These are phyloP conservation scores for Natator depressus DNA, from an alignment of 2,113 vertebrate species.

Conservation along the genomic window DNA sequence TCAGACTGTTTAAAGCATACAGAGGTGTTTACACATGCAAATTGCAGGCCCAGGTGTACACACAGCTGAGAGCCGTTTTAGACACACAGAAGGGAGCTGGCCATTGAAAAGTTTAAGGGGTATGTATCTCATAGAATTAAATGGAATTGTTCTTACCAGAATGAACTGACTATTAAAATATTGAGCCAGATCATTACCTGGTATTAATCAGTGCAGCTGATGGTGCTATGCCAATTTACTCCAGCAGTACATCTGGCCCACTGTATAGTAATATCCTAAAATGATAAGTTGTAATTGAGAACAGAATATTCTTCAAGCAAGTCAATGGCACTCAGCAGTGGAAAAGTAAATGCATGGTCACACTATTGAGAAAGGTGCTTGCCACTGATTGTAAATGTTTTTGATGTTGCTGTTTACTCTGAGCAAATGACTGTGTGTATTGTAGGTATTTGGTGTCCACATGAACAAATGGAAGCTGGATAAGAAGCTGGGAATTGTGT, in stretches of 20 bases:
- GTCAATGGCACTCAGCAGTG: not conserved
- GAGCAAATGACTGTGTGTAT: conserved; percentile 12
- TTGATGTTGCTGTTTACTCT: conserved; percentile 32
- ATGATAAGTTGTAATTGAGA: not conserved
- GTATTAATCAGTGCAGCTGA: not conserved
- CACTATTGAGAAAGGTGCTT: not conserved
- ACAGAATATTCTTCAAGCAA: not conserved
- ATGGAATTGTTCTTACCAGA: not conserved
- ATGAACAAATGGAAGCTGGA: conserved; percentile 97
- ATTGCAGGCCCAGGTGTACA: not conserved
- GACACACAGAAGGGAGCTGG: not conserved
- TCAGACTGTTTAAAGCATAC: not conserved
- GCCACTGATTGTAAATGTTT: not conserved
- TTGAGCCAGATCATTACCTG: not conserved
- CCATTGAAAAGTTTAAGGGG: not conserved
- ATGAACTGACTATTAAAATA: not conserved
- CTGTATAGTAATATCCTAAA: not conserved
- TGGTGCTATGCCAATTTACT: not conserved
- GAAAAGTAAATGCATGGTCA: not conserved
- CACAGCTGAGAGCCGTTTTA: not conserved
- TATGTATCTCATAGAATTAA: not conserved
- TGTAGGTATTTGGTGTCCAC: conserved; percentile 93
- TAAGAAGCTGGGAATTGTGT: conserved; percentile 89
- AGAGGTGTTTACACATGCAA: not conserved
- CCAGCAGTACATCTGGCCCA: not conserved